A percentile compares a stretch with the other conserved stretches of the same genome.
Conservation (phyloP, 1,140 invertebrate species). For the Lithobius niger region DNA sequence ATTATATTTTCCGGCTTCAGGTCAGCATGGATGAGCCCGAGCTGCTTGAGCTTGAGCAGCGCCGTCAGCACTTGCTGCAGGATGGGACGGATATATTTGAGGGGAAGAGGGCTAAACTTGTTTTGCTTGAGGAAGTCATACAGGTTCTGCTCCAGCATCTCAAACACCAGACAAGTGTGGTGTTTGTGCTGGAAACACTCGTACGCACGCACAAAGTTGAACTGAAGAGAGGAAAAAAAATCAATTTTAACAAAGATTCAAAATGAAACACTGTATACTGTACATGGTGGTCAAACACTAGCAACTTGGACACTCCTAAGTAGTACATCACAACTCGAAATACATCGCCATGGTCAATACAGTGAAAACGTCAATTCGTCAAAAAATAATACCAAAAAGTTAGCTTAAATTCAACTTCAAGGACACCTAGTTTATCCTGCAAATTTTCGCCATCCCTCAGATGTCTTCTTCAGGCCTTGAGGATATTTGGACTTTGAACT, state of each 20-base stretch:
- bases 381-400: too few species aligned
- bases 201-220: constrained; percentile 98
- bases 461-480: too few species aligned
- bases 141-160: constrained; percentile 99
- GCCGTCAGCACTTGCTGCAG: constrained; percentile 97
- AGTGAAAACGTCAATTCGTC: too few species aligned
- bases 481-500: too few species aligned
- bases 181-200: constrained; percentile 99
- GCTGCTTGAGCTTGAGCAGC: constrained; percentile 94
- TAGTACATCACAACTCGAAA: too few species aligned
- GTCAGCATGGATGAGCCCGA: constrained; percentile 98
- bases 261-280: too few species aligned
- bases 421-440: too few species aligned
- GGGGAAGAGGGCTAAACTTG: constrained; percentile 93
- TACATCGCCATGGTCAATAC: too few species aligned
- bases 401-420: too few species aligned
- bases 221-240: constrained; percentile 29
- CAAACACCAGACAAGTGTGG: constrained; percentile 98
- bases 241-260: neutral
- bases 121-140: constrained; percentile 99
- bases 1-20: constrained; percentile 99
- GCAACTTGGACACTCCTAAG: too few species aligned
- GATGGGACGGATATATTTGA: constrained; percentile 97
- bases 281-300: too few species aligned
- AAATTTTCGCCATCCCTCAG: too few species aligned